phyloP scores from a whole-genome alignment of 2,888 invertebrate genomes.

The Agonum fuliginosum region DNA sequence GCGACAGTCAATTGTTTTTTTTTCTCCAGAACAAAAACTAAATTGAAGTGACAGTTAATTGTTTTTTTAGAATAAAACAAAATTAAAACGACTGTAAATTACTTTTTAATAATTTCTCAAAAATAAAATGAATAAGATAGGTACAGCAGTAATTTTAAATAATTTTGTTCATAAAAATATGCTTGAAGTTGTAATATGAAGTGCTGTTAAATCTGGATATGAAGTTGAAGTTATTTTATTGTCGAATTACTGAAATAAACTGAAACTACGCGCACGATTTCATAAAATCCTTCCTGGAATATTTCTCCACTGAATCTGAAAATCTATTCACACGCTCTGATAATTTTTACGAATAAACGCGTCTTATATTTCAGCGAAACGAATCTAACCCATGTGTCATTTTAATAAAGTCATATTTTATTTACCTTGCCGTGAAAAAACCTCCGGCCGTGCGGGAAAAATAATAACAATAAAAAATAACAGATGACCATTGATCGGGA shows the following conservation, averaged over 20 bases:
- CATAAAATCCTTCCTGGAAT: constrained; percentile 1
- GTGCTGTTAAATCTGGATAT: no score
- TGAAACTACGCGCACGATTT: neutral
- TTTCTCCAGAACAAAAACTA: no score
- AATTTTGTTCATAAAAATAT: no score
- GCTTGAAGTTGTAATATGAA: no score
- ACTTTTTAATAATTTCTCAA: no score
- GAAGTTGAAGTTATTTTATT: no score
- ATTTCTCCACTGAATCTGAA: constrained; percentile 26
- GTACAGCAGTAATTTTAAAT: no score
- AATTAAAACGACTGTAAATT: no score
- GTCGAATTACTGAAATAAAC: constrained; percentile 3
- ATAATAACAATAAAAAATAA: constrained; percentile 57
- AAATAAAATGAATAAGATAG: no score
- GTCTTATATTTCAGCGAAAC: constrained; percentile 27
- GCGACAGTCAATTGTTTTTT: no score
- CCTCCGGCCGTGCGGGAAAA: neutral
- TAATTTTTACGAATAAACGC: constrained; percentile 38
- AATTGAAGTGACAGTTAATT: no score
- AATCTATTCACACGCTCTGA: constrained; percentile 32
- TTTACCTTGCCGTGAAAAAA: constrained; percentile 25
- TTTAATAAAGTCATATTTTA: constrained; percentile 48
- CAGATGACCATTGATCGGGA: constrained; percentile 52
- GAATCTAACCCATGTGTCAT: constrained; percentile 30
- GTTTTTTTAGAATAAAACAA: no score